Evolutionary conservation across 1,140 invertebrate genomes (phyloP), one percentile per base, ranked within the genome.

Genomic region (Physella acuta): DNA sequence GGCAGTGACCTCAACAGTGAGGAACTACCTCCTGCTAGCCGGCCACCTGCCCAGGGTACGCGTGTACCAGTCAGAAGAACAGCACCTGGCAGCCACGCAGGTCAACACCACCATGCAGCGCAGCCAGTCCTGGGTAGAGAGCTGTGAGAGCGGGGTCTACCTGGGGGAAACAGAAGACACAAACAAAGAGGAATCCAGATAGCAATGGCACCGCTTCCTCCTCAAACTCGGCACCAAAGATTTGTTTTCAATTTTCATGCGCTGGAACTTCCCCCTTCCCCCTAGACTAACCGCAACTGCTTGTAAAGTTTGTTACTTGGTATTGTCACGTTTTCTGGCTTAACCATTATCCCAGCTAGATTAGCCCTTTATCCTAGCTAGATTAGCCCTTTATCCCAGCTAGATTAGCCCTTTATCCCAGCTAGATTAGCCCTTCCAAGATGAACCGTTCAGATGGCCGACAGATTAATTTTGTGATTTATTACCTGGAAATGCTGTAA

Each of bases 71-170:
- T 70, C 76, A 31, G 75, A 74, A 2, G 75, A 79, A 51, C 67
- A 73, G 49, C 73, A 71, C n/a, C 71, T 70, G n/a, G 63, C 71
- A 34, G 64, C 69, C 28, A 73, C 44, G 14, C 69, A 36, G 2
- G 71, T 52, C 36, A 44, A 58, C 4, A 68, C 61, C 24, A 71
- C 71, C 14, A 75, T 78, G 31, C 76, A 79, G 60, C 71, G 76
- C 26, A 78, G 75, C 53, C 72, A 75, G 33, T 79, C 78, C 0
- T 76, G 75, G 73, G 70, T 79, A 44, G 76, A 79, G 61, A 79
- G 78, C 68, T 78, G 78, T 64, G 78, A 79, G 69, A 79, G 78
- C 59, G 78, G 78, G 0, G 78, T 79, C 1, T 76, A 76, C 55
- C 75, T 79, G 0, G 76, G 78, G 1, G 78, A 79, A 62, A 51